Percentiles rank a stretch among this genome's conserved stretches.
These are phyloP conservation scores for Holothuria glaberrima DNA, from an alignment of 35 echinoderm and acorn worm genomes.

Conservation along the genomic window DNA sequence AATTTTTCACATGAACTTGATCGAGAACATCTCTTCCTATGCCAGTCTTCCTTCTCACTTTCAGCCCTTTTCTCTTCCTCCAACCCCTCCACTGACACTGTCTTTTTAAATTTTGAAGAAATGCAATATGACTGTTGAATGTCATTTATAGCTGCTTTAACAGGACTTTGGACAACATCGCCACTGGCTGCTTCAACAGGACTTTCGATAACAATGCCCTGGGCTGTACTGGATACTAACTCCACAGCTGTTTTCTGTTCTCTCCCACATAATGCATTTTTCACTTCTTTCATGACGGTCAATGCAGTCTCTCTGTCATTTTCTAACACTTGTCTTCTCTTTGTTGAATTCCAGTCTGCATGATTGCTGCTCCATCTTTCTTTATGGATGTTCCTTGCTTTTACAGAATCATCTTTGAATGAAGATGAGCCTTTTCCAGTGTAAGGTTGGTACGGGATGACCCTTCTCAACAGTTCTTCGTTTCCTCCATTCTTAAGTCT, in stretches of 20 bases:
- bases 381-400: background rate
- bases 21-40: too few relatives aligned
- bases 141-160: too few relatives aligned
- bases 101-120: too few relatives aligned
- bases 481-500: conserved; percentile 38
- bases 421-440: background rate
- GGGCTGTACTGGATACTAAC: too few relatives aligned
- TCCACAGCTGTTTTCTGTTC: background rate
- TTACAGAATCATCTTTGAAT: background rate
- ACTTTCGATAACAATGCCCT: too few relatives aligned
- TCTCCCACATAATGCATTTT: background rate
- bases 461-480: conserved; percentile 34
- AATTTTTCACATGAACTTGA: too few relatives aligned
- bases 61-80: too few relatives aligned
- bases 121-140: too few relatives aligned
- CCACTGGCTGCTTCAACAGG: too few relatives aligned
- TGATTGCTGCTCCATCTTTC: background rate
- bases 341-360: background rate
- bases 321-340: background rate
- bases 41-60: too few relatives aligned
- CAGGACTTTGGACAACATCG: too few relatives aligned
- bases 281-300: background rate
- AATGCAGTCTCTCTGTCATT: background rate
- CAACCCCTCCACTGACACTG: too few relatives aligned
- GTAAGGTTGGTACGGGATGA: conserved; percentile 20